Evolutionary conservation across 2,888 invertebrate genomes (phyloP), one percentile per base, ranked within the genome.

Genomic region (Synanthedon vespiformis): DNA sequence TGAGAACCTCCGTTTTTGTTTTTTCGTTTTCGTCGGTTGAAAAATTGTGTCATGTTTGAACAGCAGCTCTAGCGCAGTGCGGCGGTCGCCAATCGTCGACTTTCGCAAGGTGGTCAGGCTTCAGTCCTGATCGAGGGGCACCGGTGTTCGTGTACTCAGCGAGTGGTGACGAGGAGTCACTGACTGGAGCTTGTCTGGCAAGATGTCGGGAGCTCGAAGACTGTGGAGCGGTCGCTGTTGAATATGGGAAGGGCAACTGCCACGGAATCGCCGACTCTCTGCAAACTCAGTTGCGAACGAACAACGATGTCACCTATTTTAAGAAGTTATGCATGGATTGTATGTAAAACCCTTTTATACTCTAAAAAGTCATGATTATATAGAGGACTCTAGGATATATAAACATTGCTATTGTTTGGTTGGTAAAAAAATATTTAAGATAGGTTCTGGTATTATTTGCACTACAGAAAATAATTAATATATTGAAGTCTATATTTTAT

Each of bases 261-360:
- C 83, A 83, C 52, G 87, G 88, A 0, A 60, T 89, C 2, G 76
- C 80, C 0, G 66, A 61, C 34, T 58, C 67, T 1, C 61, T 60
- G 1, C 64, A 68, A 14, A 62, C 68, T 10, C 64, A 66, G 12
- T 64, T 88, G 18, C 68, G 67, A 14, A 72, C 86, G 3, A 90
- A 92, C 62, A 88, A 88, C 49, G 89, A 89, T 60, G 87, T 87
- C 4, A 90, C 89, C 4, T 92, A 90, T 79, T 93, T 91, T 65
- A 89, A 89, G 60, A 91, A 91, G 76, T 88, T 89, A 50, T 93
- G 93, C 65, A 68, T 91, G 57, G 77, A 85, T 74, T 86, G 90
- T 90, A 72, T 69, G 77, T 72, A 61, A 53, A 59, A 52, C 22
- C 18, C 13, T 44, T 34, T 10, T 34, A 3, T 34, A 34, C 10